These are phyloP conservation scores for Seriola aureovittata DNA, from an alignment of 2,113 vertebrate genomes.

Conservation along the genomic window DNA sequence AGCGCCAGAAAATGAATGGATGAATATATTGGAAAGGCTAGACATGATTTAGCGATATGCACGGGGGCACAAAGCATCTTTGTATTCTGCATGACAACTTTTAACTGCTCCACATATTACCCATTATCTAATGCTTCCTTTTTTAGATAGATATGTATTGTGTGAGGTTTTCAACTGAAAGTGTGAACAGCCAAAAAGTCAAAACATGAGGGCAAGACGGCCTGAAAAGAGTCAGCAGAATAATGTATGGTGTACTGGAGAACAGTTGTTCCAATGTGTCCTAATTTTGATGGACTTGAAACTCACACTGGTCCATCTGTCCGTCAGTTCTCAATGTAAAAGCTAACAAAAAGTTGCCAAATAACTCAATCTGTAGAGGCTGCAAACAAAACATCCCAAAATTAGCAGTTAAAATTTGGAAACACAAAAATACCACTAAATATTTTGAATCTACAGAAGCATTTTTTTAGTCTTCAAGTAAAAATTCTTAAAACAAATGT, in stretches of 20 bases:
- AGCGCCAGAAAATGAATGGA: background rate
- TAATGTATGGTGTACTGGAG: background rate
- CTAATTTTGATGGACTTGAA: background rate
- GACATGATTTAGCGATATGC: background rate
- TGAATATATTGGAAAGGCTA: background rate
- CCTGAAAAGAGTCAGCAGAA: background rate
- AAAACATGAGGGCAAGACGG: background rate
- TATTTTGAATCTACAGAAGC: background rate
- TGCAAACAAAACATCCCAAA: too few relatives aligned
- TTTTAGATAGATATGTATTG: background rate
- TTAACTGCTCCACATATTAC: background rate
- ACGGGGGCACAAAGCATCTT: background rate
- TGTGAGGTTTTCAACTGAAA: background rate
- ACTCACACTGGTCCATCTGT: background rate
- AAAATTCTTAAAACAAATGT: background rate
- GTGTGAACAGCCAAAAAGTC: background rate
- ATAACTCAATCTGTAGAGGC: background rate
- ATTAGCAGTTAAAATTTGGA: background rate
- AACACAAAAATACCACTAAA: background rate
- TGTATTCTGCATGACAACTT: background rate
- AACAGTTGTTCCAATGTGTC: background rate
- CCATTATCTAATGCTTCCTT: background rate
- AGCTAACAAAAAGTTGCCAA: background rate
- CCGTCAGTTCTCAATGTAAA: background rate
- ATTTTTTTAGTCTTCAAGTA: background rate